Evolutionary conservation across 2,888 invertebrate genomes (phyloP).

Genomic region (Pyrrhosoma nymphula): DNA sequence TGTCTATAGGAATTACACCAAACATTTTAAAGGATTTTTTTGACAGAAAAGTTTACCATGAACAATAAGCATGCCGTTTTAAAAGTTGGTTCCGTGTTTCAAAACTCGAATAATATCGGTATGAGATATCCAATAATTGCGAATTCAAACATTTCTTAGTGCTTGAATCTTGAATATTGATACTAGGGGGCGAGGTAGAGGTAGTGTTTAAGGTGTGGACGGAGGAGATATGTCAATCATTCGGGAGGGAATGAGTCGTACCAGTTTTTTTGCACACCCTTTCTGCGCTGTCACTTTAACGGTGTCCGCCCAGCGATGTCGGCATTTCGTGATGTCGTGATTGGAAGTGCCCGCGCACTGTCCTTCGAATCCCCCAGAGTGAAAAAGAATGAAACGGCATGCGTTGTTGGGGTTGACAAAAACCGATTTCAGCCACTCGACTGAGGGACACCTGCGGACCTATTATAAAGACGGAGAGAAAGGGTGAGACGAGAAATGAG

Average conservation of each 20-base stretch:
- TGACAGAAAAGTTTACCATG: no score
- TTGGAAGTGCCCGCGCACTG: background rate
- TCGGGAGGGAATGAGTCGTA: background rate
- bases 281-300: background rate
- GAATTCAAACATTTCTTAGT: no score
- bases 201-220: no score
- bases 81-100: no score
- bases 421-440: background rate
- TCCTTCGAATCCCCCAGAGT: background rate
- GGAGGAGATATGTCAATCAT: no score
- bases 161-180: no score
- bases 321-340: background rate
- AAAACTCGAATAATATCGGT: no score
- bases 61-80: no score
- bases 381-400: background rate
- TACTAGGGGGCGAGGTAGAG: no score
- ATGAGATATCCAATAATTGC: no score
- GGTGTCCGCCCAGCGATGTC: slow-evolving; percentile 8
- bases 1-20: no score
- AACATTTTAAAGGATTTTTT: no score
- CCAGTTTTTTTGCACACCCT: background rate
- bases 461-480: background rate
- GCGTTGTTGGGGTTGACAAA: background rate
- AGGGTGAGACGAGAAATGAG: background rate
- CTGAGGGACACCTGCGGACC: background rate